Base-by-base conservation (phyloP, 2,797 vertebrate species). In the Xyrichtys novacula region DNA sequence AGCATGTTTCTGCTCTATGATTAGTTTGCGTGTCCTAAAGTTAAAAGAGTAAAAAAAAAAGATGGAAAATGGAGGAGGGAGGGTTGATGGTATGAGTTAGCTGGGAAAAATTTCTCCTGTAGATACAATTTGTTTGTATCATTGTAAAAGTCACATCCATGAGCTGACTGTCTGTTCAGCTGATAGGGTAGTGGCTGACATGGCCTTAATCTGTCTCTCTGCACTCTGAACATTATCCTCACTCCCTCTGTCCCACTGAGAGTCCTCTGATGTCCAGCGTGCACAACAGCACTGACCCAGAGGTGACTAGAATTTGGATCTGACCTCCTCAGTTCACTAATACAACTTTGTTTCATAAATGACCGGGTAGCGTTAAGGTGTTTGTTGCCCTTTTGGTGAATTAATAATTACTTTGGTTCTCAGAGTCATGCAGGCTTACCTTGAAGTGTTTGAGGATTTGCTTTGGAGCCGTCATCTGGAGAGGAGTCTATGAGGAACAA, bases 161-260 rank as follows among this genome's bases (percentile, higher is more conserved):
- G 85, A 81, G 82, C 80, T 77, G 78, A 80, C 87, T 88, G 89
- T 91, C 90, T 85, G 77, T 75, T 88, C 76, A 48, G 79, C 65
- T 80, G 85, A 54, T 46, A 63, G 42, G 76, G 80, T 69, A 62
- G 83, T 57, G 78, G 78, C 73, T 89, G 83, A 92, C 85, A 85
- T 89, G 87, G 55, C 85, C 89, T 86, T 89, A 88, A 92, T 89
- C 81, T 82, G 80, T 81, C 88, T 80, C 69, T 50, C 60, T 76
- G 78, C 68, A 34, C 65, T 59, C 65, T 48, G 67, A 71, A 68
- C 75, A 73, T 34, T 57, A 59, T 81, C 69, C 68, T 73, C 46
- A 34, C 74, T 48, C 69, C 52, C 65, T 60, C 75, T 56, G 71
- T 79, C 76, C 56, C 36, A 57, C 10, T 42, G 53, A 76, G 50